Percentiles rank a stretch among this genome's conserved stretches.
These are phyloP conservation scores for Delichon dasypus DNA, from an alignment of 2,797 vertebrate genomes.

Conservation along the genomic window DNA sequence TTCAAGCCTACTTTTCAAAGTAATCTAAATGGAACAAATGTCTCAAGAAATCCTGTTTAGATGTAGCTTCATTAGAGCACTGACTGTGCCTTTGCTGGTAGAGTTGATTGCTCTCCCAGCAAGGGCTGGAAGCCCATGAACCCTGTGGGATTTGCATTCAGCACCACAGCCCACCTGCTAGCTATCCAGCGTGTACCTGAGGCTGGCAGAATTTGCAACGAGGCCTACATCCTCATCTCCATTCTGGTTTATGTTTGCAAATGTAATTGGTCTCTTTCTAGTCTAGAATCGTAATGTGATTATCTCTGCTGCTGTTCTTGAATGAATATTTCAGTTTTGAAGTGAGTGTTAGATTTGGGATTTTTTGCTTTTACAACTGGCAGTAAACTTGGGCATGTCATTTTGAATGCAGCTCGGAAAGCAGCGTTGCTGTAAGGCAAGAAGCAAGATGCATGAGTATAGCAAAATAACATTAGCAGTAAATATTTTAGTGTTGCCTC, in stretches of 20 bases:
- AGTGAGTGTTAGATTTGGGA: background rate
- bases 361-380: background rate
- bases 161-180: background rate
- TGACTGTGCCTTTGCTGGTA: background rate
- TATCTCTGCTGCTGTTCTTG: background rate
- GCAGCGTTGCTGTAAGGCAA: background rate
- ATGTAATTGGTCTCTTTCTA: background rate
- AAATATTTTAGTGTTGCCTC: background rate
- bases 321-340: background rate
- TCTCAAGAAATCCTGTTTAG: background rate
- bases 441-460: background rate
- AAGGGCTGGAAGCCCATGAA: background rate
- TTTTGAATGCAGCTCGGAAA: background rate
- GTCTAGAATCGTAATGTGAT: background rate
- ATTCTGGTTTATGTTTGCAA: constrained; percentile 9
- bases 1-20: background rate
- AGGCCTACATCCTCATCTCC: background rate
- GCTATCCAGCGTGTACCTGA: background rate
- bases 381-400: background rate
- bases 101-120: background rate
- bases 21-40: background rate
- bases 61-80: background rate
- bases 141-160: background rate
- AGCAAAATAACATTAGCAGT: background rate
- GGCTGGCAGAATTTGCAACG: background rate